phyloP scores from a whole-genome alignment of 2,113 vertebrate species.

The Probosciger aterrimus region DNA sequence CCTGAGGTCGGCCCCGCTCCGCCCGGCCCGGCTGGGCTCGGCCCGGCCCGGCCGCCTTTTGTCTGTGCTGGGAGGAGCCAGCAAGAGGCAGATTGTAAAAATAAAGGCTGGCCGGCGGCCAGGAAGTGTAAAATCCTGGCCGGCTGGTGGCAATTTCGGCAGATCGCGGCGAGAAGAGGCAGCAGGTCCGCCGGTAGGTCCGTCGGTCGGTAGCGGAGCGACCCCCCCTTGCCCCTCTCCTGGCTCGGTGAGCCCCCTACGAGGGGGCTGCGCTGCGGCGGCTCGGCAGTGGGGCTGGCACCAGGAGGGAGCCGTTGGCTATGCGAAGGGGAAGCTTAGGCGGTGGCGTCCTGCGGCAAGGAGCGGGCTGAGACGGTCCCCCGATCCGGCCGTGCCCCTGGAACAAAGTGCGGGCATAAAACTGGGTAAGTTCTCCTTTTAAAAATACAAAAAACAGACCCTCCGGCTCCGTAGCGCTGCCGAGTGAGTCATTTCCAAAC shows the following conservation, averaged over 20 bases:
- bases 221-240: not conserved
- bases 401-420: not conserved
- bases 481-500: conserved; percentile 46
- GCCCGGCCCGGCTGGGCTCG: not conserved
- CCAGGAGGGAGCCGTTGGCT: not conserved
- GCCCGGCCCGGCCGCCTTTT: not conserved
- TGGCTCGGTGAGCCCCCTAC: not conserved
- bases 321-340: not conserved
- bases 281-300: not conserved
- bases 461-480: not conserved
- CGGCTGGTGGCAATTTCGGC: not conserved
- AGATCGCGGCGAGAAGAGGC: not conserved
- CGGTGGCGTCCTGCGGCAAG: not conserved
- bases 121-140: not conserved
- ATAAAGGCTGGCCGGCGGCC: not conserved
- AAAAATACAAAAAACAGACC: conserved; percentile 8
- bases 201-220: not conserved
- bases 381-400: not conserved
- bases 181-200: not conserved
- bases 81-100: not conserved
- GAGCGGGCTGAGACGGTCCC: not conserved
- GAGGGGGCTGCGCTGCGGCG: not conserved
- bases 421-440: not conserved
- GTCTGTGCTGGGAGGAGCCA: conserved; percentile 33
- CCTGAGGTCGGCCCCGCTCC: not conserved